Evolutionary conservation across 2,797 vertebrate species (phyloP).

Genomic region (Enteromius paludinosus): DNA sequence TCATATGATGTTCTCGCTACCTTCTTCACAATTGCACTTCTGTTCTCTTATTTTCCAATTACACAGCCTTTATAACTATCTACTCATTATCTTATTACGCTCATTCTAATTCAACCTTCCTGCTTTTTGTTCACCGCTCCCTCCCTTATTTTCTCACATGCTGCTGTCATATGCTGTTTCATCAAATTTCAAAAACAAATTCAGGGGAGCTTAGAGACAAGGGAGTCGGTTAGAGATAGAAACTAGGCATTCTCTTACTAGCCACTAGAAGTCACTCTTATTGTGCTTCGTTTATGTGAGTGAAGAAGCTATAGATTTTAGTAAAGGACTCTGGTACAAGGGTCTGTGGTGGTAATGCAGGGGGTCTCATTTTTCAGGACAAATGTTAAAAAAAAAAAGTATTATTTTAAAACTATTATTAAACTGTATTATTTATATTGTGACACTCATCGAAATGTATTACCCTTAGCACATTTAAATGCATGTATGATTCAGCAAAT

Average conservation of each 20-base stretch:
- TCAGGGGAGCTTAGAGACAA: conserved; percentile 6
- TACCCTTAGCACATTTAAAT: not conserved
- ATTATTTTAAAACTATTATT: not conserved
- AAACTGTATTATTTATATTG: not conserved
- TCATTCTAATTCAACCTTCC: conserved; percentile 29
- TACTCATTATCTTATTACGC: conserved; percentile 7
- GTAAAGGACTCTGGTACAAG: not conserved
- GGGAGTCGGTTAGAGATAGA: not conserved
- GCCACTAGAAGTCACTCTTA: conserved; percentile 46
- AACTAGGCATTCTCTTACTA: not conserved
- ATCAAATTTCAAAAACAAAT: conserved; percentile 24
- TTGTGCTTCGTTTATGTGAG: not conserved
- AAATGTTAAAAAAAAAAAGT: not conserved
- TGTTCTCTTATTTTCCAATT: conserved; percentile 18
- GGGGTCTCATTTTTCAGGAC: not conserved
- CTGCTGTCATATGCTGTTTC: conserved; percentile 17
- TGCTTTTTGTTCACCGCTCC: not conserved
- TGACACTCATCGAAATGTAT: not conserved
- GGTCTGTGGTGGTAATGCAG: not conserved
- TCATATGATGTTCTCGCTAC: not conserved
- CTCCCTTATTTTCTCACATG: conserved; percentile 13
- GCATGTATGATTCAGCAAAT: not conserved
- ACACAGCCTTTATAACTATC: conserved; percentile 1
- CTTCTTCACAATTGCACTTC: conserved; percentile 1
- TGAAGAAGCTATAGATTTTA: conserved; percentile 34